Base-by-base conservation (phyloP, 2,888 invertebrate genomes). In the Dichetophora obliterata region DNA sequence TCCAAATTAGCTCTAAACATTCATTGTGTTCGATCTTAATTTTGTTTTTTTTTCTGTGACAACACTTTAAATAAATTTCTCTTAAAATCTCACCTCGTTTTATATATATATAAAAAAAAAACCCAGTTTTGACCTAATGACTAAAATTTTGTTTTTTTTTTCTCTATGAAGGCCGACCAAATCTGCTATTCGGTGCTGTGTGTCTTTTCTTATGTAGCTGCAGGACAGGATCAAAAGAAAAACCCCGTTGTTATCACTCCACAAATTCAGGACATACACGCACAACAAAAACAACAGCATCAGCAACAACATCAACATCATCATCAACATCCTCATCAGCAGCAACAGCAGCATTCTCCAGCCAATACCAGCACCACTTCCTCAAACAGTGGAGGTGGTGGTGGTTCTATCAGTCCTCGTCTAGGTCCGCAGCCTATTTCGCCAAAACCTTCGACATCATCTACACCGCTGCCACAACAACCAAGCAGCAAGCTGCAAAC, bases 141-240 rank as follows among this genome's bases (percentile, higher is more conserved):
- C 52, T 65, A 74, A 63, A 22, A 65, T 34, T 9, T 37, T 31
- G 5, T 37, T 74, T 11, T 63, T 57, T 34, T 5, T 31, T 65
- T n/a, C 34, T 24, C 61, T n/a, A 73, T 65, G 5, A 81, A 99
- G 98, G 98, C 99, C 88, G 98, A 98, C 91, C 98, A 99, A 91
- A 99, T 99, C 87, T 99, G 98, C 91, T 99, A 99, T 91, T 97
- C 99, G 84, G 98, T 99, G 80, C 92, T 99, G 84, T 99, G 99
- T 91, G 98, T 99, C 82, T 99, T 99, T 91, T 99, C 99, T 71
- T 99, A 99, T 91, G 94, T 98, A 88, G 98, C 98, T 79, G 98
- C 98, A 76, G 97, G 96, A 0, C 93, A 94, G 82, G 95, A 95
- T 83, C 94, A 94, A 86, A 92, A 92, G 87, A 92, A 92, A 84